A percentile compares a stretch with the other conserved stretches of the same genome.
These are phyloP conservation scores for Drosophila ustulata DNA, from an alignment of 2,888 invertebrate species.

Conservation along the genomic window DNA sequence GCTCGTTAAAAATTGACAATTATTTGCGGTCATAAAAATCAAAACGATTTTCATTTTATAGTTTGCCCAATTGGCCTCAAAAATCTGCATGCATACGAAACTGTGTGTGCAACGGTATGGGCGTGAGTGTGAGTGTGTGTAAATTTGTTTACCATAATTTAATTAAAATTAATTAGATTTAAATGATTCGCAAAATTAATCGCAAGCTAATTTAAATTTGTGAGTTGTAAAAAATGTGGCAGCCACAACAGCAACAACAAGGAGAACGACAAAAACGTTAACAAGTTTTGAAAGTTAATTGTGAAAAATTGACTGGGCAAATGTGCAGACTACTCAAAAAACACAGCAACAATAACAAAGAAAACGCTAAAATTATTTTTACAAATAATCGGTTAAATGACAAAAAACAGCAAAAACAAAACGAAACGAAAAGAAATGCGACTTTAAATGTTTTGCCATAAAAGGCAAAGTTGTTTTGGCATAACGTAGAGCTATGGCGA, in stretches of 20 bases:
- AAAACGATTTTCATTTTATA: conserved; percentile 59
- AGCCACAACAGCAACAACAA: conserved; percentile 12
- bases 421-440: conserved; percentile 32
- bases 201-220: conserved; percentile 48
- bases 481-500: not conserved
- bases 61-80: conserved; percentile 53
- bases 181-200: conserved; percentile 52
- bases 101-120: not conserved
- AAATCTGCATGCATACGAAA: conserved; percentile 13
- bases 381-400: conserved; percentile 64
- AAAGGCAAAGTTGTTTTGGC: conserved; percentile 34
- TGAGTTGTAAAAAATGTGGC: conserved; percentile 38
- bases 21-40: conserved; percentile 64
- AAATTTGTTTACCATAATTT: conserved; percentile 50
- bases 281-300: conserved; percentile 66
- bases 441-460: conserved; percentile 44
- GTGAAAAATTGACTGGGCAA: conserved; percentile 71
- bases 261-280: conserved; percentile 22
- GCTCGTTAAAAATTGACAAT: conserved; percentile 64
- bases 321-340: conserved; percentile 49
- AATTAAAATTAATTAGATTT: conserved; percentile 65
- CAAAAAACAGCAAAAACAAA: conserved; percentile 25
- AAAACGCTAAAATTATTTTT: conserved; percentile 48
- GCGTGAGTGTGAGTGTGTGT: conserved; percentile 10
- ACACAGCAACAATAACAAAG: not conserved